These are phyloP conservation scores for Menidia beryllina DNA, from an alignment of 2,113 vertebrate genomes.

Conservation along the genomic window DNA sequence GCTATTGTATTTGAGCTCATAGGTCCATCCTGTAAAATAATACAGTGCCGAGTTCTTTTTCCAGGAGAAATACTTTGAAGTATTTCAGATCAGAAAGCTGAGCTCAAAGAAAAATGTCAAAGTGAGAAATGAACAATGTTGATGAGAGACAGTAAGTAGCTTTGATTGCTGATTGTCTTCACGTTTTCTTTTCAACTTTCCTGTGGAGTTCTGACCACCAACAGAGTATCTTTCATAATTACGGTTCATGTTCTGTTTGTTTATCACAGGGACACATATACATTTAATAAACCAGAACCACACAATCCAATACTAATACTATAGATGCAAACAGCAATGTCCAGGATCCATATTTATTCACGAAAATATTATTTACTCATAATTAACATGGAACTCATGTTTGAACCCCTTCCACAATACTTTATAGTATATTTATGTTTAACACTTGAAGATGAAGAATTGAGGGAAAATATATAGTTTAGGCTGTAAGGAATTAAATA, in stretches of 20 bases:
- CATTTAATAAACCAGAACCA: too few relatives aligned
- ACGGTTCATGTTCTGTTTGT: too few relatives aligned
- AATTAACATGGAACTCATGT: too few relatives aligned
- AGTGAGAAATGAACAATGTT: slow-evolving; percentile 11
- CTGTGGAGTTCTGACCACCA: not conserved
- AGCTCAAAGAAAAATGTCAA: slow-evolving; percentile 4
- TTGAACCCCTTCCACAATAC: too few relatives aligned
- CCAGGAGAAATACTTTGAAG: slow-evolving; percentile 53
- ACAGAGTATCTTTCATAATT: not conserved
- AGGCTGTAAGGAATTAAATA: too few relatives aligned
- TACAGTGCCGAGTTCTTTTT: slow-evolving; percentile 31
- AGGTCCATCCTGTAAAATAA: slow-evolving; percentile 63
- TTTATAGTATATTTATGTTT: not conserved
- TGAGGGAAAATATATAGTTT: not conserved
- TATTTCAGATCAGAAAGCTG: slow-evolving; percentile 14
- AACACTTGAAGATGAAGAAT: not conserved
- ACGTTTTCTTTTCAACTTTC: too few relatives aligned
- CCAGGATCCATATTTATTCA: too few relatives aligned
- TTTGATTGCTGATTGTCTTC: too few relatives aligned
- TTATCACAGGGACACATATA: too few relatives aligned
- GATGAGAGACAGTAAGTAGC: not conserved
- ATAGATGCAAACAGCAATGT: too few relatives aligned
- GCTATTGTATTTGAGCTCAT: slow-evolving; percentile 63
- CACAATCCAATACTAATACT: too few relatives aligned
- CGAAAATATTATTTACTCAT: too few relatives aligned